phyloP scores from a whole-genome alignment of 2,888 invertebrate genomes.

The Hypsopygia costalis region DNA sequence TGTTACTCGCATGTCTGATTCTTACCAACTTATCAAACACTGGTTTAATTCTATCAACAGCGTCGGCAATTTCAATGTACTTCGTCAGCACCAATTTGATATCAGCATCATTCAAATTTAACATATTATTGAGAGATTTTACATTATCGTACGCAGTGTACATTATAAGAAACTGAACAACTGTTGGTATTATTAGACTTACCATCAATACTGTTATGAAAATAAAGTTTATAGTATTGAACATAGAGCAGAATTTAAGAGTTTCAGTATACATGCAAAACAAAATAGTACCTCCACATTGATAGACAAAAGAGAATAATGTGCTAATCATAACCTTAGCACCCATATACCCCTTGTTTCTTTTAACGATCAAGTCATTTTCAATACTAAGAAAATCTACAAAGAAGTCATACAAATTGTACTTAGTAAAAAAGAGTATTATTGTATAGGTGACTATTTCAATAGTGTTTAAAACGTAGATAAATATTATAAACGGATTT shows the following conservation, averaged over 20 bases:
- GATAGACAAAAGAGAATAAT: background rate
- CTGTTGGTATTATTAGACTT: background rate
- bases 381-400: background rate
- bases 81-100: background rate
- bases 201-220: background rate
- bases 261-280: background rate
- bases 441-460: background rate
- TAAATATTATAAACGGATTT: background rate
- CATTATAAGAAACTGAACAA: conserved; percentile 9
- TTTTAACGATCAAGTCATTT: background rate
- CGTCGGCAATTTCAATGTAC: conserved; percentile 7
- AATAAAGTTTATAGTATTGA: background rate
- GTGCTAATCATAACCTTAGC: background rate
- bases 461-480: background rate
- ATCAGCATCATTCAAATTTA: background rate
- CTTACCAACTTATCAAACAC: conserved; percentile 13
- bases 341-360: background rate
- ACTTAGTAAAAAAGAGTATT: background rate
- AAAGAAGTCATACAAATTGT: conserved; percentile 3
- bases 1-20: too few species aligned
- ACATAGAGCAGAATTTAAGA: background rate
- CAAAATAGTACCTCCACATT: background rate
- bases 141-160: conserved; percentile 6
- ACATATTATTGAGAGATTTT: conserved; percentile 1
- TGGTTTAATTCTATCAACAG: conserved; percentile 13